A percentile compares a stretch with the other conserved stretches of the same genome.
Evolutionary conservation across 2,113 vertebrate genomes (phyloP).

Genomic region (Coregonus clupeaformis): DNA sequence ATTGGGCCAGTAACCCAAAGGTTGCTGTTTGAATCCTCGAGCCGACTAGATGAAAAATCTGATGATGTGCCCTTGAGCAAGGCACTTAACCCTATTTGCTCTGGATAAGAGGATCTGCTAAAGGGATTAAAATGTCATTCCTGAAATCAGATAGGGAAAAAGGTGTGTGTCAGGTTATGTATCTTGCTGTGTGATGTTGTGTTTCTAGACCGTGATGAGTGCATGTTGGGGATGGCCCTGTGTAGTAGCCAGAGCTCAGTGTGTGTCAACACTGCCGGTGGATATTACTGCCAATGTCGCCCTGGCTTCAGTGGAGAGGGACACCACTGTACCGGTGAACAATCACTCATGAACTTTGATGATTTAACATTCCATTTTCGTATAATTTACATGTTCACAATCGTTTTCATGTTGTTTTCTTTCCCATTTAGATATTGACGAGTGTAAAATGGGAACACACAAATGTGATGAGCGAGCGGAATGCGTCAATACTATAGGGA

Average conservation of each 20-base stretch:
- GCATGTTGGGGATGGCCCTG: slow-evolving; percentile 24
- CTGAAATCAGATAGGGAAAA: too few relatives aligned
- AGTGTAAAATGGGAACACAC: slow-evolving; percentile 70
- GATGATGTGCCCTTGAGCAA: too few relatives aligned
- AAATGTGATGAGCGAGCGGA: slow-evolving; percentile 70
- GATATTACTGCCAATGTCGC: slow-evolving; percentile 75
- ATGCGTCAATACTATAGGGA: slow-evolving; percentile 76
- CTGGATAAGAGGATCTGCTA: too few relatives aligned
- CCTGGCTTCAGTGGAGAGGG: slow-evolving; percentile 74
- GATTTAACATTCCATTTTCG: background rate
- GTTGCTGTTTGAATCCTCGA: too few relatives aligned
- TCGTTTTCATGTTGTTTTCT: background rate
- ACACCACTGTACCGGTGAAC: slow-evolving; percentile 71
- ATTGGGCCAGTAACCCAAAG: too few relatives aligned
- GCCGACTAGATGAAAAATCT: too few relatives aligned
- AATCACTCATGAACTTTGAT: background rate
- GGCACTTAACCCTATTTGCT: too few relatives aligned
- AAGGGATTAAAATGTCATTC: too few relatives aligned
- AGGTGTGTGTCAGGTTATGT: slow-evolving; percentile 26
- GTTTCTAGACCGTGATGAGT: slow-evolving; percentile 74
- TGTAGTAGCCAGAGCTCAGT: slow-evolving; percentile 53
- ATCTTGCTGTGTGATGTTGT: slow-evolving; percentile 21
- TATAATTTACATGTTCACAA: background rate
- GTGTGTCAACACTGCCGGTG: slow-evolving; percentile 73
- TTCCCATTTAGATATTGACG: slow-evolving; percentile 75